A percentile compares a stretch with the other conserved stretches of the same genome.
phyloP scores from a whole-genome alignment of 2,113 vertebrate species.

The Triplophysa siluroides region DNA sequence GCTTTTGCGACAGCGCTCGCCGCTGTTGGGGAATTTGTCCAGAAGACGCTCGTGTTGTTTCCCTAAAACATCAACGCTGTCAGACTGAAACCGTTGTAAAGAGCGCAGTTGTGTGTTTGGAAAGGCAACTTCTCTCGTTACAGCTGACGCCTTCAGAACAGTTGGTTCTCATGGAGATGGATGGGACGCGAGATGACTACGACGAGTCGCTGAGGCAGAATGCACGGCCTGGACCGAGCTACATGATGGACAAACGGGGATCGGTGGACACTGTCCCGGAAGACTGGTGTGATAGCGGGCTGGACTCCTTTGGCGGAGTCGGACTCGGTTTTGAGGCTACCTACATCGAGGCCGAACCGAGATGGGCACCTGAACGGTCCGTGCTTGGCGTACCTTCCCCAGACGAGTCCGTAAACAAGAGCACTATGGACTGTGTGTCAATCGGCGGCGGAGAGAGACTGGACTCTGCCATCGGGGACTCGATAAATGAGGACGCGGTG shows the following conservation, averaged over 20 bases:
- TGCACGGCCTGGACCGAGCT: constrained; percentile 43
- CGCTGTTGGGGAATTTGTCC: constrained; percentile 25
- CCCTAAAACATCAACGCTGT: constrained; percentile 44
- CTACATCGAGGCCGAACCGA: constrained; percentile 32
- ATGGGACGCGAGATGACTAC: constrained; percentile 16
- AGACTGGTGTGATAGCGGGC: constrained; percentile 81
- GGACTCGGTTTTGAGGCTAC: constrained; percentile 50
- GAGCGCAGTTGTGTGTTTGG: neutral
- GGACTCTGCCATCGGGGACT: constrained; percentile 65
- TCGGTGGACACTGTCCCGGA: constrained; percentile 45
- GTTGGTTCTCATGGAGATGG: neutral
- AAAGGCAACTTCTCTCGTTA: neutral
- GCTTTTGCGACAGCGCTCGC: constrained; percentile 34
- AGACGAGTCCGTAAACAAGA: neutral
- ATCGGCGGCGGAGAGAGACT: constrained; percentile 55
- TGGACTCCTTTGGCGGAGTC: constrained; percentile 72
- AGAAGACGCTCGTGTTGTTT: neutral
- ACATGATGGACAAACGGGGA: constrained; percentile 36
- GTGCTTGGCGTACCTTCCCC: neutral
- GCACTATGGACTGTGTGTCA: constrained; percentile 22
- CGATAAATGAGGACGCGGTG: constrained; percentile 60
- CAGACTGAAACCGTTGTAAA: neutral
- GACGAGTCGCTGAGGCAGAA: constrained; percentile 41
- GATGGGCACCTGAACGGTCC: constrained; percentile 25
- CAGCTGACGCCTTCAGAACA: neutral